phyloP scores from a whole-genome alignment of 2,113 vertebrate species.

The Caretta caretta region DNA sequence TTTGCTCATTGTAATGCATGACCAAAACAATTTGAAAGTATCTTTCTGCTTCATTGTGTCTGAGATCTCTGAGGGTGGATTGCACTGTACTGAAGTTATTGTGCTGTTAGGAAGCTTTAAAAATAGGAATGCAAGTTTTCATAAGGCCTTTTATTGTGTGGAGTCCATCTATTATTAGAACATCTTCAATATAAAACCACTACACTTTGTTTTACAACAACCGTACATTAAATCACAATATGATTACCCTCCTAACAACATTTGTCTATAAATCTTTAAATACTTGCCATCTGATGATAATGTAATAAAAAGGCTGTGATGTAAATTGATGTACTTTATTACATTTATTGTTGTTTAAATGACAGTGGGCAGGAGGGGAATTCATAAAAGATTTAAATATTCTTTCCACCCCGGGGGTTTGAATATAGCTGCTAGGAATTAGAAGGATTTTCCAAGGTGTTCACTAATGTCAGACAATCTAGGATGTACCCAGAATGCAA shows the following conservation, averaged over 20 bases:
- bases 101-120: background rate
- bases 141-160: background rate
- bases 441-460: background rate
- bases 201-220: background rate
- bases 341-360: constrained; percentile 68
- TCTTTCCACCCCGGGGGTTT: background rate
- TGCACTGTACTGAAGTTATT: background rate
- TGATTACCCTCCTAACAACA: constrained; percentile 4
- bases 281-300: constrained; percentile 55
- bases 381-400: constrained; percentile 69
- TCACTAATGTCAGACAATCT: background rate
- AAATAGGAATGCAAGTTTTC: background rate
- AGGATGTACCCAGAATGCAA: background rate
- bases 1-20: background rate
- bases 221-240: background rate
- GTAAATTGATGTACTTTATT: constrained; percentile 52
- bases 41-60: background rate
- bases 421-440: background rate
- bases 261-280: constrained; percentile 59
- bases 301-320: constrained; percentile 52
- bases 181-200: background rate
- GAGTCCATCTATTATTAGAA: background rate
- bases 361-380: constrained; percentile 51
- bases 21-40: background rate
- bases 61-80: background rate